phyloP scores from a whole-genome alignment of 2,113 vertebrate genomes.

The Vulpes ferrilata region DNA sequence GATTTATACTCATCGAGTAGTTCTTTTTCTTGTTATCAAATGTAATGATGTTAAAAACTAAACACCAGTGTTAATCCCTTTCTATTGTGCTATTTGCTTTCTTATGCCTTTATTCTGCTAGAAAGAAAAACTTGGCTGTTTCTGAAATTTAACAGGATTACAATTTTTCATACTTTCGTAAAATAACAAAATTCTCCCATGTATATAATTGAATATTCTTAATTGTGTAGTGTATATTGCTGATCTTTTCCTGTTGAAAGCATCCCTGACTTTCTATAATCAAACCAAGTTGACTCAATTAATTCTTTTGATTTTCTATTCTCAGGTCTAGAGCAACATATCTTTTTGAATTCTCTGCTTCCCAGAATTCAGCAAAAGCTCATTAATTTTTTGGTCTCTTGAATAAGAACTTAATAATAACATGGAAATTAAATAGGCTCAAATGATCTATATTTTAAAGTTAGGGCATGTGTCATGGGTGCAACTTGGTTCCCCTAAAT shows the following conservation, averaged over 20 bases:
- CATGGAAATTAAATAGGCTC: slow-evolving; percentile 73
- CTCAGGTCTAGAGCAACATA: slow-evolving; percentile 48
- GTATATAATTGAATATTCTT: background rate
- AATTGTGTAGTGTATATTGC: background rate
- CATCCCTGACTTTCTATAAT: slow-evolving; percentile 14
- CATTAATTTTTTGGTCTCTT: slow-evolving; percentile 79
- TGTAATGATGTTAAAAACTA: background rate
- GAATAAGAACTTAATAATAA: slow-evolving; percentile 77
- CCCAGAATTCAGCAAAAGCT: slow-evolving; percentile 73
- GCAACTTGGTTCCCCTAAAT: slow-evolving; percentile 2
- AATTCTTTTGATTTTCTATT: slow-evolving; percentile 65
- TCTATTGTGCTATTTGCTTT: background rate
- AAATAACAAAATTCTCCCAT: background rate
- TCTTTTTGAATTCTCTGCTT: slow-evolving; percentile 71
- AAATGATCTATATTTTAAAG: slow-evolving; percentile 76
- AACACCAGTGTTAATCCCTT: background rate
- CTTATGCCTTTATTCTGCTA: background rate
- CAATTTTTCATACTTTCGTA: background rate
- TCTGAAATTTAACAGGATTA: slow-evolving; percentile 19
- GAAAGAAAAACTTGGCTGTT: background rate
- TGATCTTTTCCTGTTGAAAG: background rate
- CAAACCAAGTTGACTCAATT: slow-evolving; percentile 52
- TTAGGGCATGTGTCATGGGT: slow-evolving; percentile 64
- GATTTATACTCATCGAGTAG: background rate
- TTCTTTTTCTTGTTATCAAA: background rate